Evolutionary conservation across 2,797 vertebrate genomes (phyloP).

Genomic region (Brotula barbata): DNA sequence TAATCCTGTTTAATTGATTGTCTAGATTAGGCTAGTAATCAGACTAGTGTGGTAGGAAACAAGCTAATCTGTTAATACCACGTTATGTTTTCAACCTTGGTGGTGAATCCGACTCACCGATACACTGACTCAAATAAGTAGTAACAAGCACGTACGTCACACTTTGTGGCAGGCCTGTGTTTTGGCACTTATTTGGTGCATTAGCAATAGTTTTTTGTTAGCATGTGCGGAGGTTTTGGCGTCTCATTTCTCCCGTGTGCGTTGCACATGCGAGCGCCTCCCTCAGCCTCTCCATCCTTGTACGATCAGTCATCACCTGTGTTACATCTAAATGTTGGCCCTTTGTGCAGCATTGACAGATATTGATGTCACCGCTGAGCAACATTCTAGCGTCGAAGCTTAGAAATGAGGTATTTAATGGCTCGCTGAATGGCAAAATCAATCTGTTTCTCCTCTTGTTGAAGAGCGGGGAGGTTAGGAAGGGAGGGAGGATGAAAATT

Average conservation of each 20-base stretch:
- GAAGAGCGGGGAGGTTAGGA: no score
- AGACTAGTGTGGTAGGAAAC: conserved; percentile 36
- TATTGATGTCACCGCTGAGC: conserved; percentile 5
- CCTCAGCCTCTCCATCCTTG: neutral
- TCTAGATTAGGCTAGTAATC: conserved; percentile 12
- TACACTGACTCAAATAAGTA: no score
- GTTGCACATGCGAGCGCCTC: neutral
- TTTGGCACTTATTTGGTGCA: neutral
- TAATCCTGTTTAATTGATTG: conserved; percentile 44
- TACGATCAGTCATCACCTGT: conserved; percentile 5
- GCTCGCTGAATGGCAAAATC: conserved; percentile 31
- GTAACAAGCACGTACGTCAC: no score
- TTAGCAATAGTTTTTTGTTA: neutral
- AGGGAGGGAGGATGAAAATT: conserved; percentile 34
- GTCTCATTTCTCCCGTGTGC: neutral
- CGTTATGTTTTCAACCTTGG: no score
- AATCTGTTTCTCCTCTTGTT: conserved; percentile 23
- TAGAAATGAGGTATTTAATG: conserved; percentile 2
- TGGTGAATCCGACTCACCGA: no score
- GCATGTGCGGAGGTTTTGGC: neutral
- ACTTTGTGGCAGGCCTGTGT: neutral
- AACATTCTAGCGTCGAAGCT: neutral
- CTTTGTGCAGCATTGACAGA: conserved; percentile 16
- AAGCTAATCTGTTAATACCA: conserved; percentile 47
- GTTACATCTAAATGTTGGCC: neutral